Base-by-base conservation (phyloP, 2,113 vertebrate genomes). In the Pollachius pollachius region DNA sequence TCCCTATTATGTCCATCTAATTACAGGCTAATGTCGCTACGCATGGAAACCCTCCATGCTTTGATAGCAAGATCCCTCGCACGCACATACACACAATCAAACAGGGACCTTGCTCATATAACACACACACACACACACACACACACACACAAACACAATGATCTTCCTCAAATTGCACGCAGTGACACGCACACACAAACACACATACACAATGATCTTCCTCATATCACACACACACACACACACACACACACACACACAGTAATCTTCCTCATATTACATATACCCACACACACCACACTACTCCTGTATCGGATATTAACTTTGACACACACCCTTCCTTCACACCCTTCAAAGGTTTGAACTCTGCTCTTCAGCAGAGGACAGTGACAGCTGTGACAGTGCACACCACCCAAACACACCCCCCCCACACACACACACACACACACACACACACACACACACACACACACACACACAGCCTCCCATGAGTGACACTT, bases 1-100 rank as follows among this genome's bases (percentile, higher is more conserved):
- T 87, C 82, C 82, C 71, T 66, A 80, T 80, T 65, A 75, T 80
- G 85, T 80, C 76, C 60, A 25, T 83, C 75, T 89, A 88, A 90
- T 88, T 85, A 81, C 67, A 67, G 69, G 56, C 77, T 78, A 82
- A 88, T 67, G 81, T 73, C 77, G 37, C 79, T 64, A 72, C 54
- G 71, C 79, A 81, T 73, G 71, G 78, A 80, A 81, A 81, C 30
- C 54, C 59, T 12, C 9, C 41, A 13, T 48, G 41, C 41, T 48
- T 48, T 48, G 41, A 48, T 48, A 48, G 7, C 9, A 13, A 48
- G 41, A 13, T 48, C 41, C 9, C 12, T 48, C 9, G 41, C 41
- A 12, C 41, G 41, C 41, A 48, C 37, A 41, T 11, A 41, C 37
- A 41, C 37, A 41, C 37, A 23, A 18, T 23, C 30, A 67, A 64